Percentiles rank a stretch among this genome's conserved stretches.
Evolutionary conservation across 1,140 invertebrate species (phyloP).

Genomic region (Atta texana): DNA sequence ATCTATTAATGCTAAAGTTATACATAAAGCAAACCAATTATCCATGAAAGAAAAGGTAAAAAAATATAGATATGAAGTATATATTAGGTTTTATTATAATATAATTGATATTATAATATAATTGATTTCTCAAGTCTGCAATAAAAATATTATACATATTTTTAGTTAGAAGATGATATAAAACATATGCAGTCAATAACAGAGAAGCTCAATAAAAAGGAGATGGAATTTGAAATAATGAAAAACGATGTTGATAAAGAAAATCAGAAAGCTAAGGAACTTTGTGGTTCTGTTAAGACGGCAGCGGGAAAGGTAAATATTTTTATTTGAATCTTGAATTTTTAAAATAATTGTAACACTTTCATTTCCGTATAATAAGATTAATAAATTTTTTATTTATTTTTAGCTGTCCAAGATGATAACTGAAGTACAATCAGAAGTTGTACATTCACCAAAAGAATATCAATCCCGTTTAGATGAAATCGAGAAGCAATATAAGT

Average conservation of each 20-base stretch:
- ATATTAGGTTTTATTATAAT: not conserved
- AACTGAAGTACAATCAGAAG: conserved; percentile 72
- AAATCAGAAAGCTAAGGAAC: conserved; percentile 55
- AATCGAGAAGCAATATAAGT: conserved; percentile 64
- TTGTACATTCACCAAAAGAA: conserved; percentile 77
- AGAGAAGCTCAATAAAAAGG: conserved; percentile 53
- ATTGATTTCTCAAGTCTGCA: not conserved
- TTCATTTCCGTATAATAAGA: not conserved
- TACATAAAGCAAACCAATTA: conserved; percentile 60
- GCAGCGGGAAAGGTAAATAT: conserved; percentile 55
- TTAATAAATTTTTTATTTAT: not conserved
- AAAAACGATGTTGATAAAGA: conserved; percentile 55
- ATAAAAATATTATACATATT: not conserved
- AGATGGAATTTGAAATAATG: conserved; percentile 36
- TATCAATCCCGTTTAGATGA: conserved; percentile 70
- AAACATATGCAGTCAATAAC: conserved; percentile 52
- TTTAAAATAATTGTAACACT: conserved; percentile 42
- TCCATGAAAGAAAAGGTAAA: conserved; percentile 63
- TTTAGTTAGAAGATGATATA: conserved; percentile 71
- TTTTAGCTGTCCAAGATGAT: conserved; percentile 70
- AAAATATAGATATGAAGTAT: conserved; percentile 17
- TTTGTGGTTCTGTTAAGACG: conserved; percentile 29
- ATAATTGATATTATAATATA: not conserved
- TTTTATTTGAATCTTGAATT: conserved; percentile 1
- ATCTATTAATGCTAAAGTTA: conserved; percentile 44